phyloP scores from a whole-genome alignment of 2,113 vertebrate genomes.

The Potamarius usumacintae region DNA sequence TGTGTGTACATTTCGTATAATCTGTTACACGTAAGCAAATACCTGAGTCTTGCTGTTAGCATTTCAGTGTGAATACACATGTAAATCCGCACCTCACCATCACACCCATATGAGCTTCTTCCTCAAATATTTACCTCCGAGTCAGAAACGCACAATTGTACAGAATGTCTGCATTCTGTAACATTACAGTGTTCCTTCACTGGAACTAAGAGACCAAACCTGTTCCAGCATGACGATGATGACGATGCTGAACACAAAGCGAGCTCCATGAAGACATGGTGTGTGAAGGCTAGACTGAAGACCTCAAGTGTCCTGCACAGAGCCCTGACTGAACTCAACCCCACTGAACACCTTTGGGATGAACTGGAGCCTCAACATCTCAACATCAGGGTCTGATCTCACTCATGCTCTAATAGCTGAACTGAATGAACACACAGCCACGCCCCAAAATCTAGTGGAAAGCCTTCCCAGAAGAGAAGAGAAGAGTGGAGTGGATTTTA shows the following conservation, averaged over 20 bases:
- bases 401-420: neutral
- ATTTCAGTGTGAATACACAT: neutral
- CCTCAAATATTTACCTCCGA: neutral
- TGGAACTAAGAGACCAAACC: neutral
- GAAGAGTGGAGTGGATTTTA: neutral
- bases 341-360: neutral
- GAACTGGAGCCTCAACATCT: neutral
- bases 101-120: neutral
- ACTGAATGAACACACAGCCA: neutral
- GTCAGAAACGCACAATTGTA: neutral
- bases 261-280: neutral
- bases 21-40: neutral
- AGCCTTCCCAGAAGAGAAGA: neutral
- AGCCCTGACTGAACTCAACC: neutral
- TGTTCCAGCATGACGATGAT: neutral
- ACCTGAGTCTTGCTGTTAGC: neutral
- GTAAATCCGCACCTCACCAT: neutral
- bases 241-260: neutral
- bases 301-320: neutral
- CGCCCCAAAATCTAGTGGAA: neutral
- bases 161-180: neutral
- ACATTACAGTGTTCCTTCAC: neutral
- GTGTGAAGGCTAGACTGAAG: neutral
- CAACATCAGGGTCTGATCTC: neutral
- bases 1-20: neutral